phyloP scores from a whole-genome alignment of 2,888 invertebrate genomes.

The Agonopterix alstromeriana region DNA sequence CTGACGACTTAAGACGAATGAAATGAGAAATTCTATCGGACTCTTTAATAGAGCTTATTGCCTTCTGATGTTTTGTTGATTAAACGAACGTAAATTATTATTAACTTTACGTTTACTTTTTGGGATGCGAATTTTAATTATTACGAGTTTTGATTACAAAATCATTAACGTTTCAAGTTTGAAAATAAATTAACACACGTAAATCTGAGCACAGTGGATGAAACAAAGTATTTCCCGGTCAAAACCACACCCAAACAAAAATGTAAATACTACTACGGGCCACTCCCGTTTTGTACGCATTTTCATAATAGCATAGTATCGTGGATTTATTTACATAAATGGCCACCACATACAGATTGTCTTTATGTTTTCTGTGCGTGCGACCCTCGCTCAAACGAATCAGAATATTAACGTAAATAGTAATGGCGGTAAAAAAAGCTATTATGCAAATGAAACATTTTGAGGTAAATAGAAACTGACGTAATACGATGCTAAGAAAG shows the following conservation, averaged over 20 bases:
- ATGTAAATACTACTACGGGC: conserved; percentile 45
- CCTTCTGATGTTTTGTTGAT: conserved; percentile 73
- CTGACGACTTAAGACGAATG: conserved; percentile 74
- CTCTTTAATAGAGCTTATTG: conserved; percentile 66
- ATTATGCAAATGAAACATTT: conserved; percentile 76
- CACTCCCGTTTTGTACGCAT: conserved; percentile 59
- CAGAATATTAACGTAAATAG: conserved; percentile 74
- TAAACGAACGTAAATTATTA: conserved; percentile 59
- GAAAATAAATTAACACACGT: conserved; percentile 9
- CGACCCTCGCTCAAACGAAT: conserved; percentile 56
- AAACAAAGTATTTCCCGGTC: conserved; percentile 33
- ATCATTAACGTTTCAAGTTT: background rate
- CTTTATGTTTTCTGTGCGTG: conserved; percentile 75
- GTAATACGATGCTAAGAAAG: conserved; percentile 61
- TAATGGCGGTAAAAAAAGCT: conserved; percentile 72
- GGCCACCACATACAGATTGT: conserved; percentile 69
- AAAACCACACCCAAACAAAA: conserved; percentile 56
- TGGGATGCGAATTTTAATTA: conserved; percentile 43
- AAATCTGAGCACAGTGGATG: conserved; percentile 24
- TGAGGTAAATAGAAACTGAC: conserved; percentile 72
- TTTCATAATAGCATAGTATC: conserved; percentile 64
- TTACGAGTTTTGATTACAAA: conserved; percentile 8
- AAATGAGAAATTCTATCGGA: conserved; percentile 74
- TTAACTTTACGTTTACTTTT: conserved; percentile 39
- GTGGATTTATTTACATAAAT: conserved; percentile 75